phyloP scores from a whole-genome alignment of 2,113 vertebrate genomes.

The Hyaena hyaena region DNA sequence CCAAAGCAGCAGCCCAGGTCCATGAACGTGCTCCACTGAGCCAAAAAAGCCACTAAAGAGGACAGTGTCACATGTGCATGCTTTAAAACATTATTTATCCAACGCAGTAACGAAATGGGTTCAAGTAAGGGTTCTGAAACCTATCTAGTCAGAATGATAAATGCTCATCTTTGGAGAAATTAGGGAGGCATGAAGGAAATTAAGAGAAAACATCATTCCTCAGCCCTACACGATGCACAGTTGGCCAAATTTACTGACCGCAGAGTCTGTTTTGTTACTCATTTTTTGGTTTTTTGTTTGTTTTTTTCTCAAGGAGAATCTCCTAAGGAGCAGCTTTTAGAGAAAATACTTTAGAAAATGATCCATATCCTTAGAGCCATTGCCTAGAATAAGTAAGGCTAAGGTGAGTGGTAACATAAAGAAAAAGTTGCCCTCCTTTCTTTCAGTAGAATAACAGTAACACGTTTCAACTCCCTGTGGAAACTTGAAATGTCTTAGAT shows the following conservation, averaged over 20 bases:
- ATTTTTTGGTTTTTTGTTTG: not conserved
- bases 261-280: not conserved
- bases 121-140: not conserved
- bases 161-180: not conserved
- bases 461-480: not conserved
- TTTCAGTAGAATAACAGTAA: not conserved
- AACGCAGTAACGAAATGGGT: not conserved
- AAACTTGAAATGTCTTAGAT: not conserved
- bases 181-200: not conserved
- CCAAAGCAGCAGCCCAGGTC: not conserved
- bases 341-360: not conserved
- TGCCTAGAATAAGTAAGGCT: not conserved
- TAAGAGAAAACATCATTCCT: not conserved
- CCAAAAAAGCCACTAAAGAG: not conserved
- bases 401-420: not conserved
- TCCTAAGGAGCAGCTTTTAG: conserved; percentile 4
- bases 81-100: not conserved
- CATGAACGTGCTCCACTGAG: not conserved
- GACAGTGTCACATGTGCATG: fast-evolving
- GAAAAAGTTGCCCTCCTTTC: not conserved
- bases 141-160: not conserved
- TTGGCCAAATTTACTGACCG: not conserved
- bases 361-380: not conserved
- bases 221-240: not conserved
- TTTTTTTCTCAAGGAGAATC: not conserved